A percentile compares a stretch with the other conserved stretches of the same genome.
phyloP scores from a whole-genome alignment of 1,140 invertebrate species.

The Aphaenogaster ashmeadi region DNA sequence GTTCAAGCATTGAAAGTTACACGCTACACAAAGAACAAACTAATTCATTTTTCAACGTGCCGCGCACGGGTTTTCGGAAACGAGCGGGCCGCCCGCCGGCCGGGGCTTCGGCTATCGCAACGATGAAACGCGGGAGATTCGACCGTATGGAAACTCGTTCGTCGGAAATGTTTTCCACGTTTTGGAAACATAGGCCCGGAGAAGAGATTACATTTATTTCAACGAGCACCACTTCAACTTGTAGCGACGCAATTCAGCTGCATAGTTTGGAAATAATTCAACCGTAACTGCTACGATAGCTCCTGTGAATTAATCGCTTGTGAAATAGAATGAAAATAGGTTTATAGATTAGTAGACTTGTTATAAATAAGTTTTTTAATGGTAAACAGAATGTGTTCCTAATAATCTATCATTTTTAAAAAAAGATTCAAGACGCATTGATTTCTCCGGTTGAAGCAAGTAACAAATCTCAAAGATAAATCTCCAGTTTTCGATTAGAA shows the following conservation, averaged over 20 bases:
- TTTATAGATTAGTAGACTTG: not conserved
- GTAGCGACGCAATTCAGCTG: slow-evolving; percentile 20
- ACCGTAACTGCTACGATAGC: slow-evolving; percentile 24
- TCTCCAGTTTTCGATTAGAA: not conserved
- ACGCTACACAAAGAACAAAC: slow-evolving; percentile 58
- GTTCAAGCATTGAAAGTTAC: slow-evolving; percentile 56
- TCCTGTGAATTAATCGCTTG: not conserved
- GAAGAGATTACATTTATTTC: slow-evolving; percentile 48
- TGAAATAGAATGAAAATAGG: not conserved
- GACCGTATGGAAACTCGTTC: slow-evolving; percentile 42
- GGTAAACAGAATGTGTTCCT: not conserved
- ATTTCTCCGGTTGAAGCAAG: not conserved
- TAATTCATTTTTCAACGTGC: slow-evolving; percentile 61
- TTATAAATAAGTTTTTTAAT: not conserved
- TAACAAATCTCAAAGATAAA: not conserved
- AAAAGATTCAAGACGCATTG: not conserved
- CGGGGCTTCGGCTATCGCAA: slow-evolving; percentile 27
- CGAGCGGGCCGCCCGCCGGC: not conserved
- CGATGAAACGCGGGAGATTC: slow-evolving; percentile 51
- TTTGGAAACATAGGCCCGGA: slow-evolving; percentile 33
- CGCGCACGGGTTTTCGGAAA: slow-evolving; percentile 22
- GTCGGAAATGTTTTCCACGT: slow-evolving; percentile 55
- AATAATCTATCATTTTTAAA: not conserved
- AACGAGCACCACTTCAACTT: slow-evolving; percentile 34
- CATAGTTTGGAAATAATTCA: slow-evolving; percentile 26